Conservation (phyloP, 2,113 vertebrate genomes). For the Alethe diademata region DNA sequence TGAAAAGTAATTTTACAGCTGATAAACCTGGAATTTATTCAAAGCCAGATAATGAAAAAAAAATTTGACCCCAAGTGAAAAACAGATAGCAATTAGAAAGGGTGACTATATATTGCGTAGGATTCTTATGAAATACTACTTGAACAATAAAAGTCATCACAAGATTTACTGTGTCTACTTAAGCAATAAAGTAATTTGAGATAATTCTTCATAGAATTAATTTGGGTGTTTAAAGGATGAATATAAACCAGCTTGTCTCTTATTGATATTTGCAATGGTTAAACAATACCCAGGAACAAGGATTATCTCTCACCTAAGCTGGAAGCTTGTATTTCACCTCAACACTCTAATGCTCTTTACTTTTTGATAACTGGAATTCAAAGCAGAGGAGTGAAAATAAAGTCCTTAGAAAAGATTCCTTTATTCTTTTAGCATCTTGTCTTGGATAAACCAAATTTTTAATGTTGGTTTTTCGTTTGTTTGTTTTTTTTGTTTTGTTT, state of each 20-base stretch:
- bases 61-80: neutral
- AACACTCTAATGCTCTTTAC: neutral
- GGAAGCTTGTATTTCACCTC: neutral
- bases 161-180: neutral
- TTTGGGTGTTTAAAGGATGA: neutral
- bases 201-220: neutral
- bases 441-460: neutral
- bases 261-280: neutral
- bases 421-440: neutral
- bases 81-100: neutral
- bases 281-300: neutral
- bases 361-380: neutral
- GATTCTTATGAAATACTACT: neutral
- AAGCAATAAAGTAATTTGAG: neutral
- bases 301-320: neutral
- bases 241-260: neutral
- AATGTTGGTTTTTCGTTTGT: rapidly evolving
- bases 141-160: neutral
- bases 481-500: neutral
- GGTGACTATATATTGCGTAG: neutral
- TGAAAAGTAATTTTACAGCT: neutral
- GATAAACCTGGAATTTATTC: neutral
- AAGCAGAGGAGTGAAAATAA: neutral
- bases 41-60: neutral
- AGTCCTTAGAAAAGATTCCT: neutral